Base-by-base conservation (phyloP, 2,888 invertebrate genomes). In the Phyto melanocephala region DNA sequence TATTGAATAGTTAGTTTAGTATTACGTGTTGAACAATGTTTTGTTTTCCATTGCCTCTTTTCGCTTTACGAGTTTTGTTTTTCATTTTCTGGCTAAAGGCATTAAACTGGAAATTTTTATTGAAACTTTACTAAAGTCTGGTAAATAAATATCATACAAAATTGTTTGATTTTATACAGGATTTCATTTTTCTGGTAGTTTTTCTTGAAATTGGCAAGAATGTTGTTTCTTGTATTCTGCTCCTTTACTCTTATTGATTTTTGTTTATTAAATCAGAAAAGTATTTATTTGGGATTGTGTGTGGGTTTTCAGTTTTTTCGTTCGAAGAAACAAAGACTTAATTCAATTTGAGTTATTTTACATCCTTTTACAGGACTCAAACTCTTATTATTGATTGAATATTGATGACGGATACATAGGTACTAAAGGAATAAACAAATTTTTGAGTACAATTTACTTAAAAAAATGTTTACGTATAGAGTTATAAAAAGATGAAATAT, bases 31-130 rank as follows among this genome's bases (percentile, higher is more conserved):
- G 67, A 72, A 68, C 60, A 70, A 70, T 76, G 50, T 50, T 54
- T 35, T 70, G 37, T 20, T 50, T 80, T 50, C 3, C 37, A 54
- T 47, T 65, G 56, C 17, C 42, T 13, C 28, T 47, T 56, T 62
- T n/a, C n/a, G 40, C 40, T 40, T 4, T 20, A n/a, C 7, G 2
- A 28, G 28, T 28, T 28, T 28, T 28, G 8, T 37, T 71, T 42
- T 78, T 33, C n/a, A 11, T 65, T 35, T 47, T 11, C 54, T 28
- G 11, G 52, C 75, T 65, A 35, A 65, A 80, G 76, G 80, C 71
- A 76, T 80, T 67, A 76, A 63, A 76, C 47, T 80, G 80, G 58
- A 71, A 80, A 80, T 71, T 79, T n/a, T 80, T 63, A 75, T 75
- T 50, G 67, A 58, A 65, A 65, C 71, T 65, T 7, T 47, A 50